Evolutionary conservation across 1,140 invertebrate species (phyloP).

Genomic region (Probaryconus sp.): DNA sequence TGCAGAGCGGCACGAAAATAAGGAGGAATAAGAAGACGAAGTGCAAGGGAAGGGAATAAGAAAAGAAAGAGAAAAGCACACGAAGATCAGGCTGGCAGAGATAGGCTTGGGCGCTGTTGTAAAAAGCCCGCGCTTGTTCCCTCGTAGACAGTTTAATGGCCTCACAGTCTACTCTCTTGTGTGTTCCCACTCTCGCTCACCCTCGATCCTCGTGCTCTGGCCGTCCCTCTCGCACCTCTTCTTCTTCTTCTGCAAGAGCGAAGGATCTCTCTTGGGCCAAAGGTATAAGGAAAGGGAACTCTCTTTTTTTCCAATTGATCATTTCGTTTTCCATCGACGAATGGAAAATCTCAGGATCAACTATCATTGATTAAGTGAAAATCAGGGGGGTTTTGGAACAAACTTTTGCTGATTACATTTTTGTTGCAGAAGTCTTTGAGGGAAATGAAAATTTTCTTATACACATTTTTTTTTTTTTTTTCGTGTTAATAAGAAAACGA

Average conservation of each 20-base stretch:
- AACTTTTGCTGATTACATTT: too few species aligned
- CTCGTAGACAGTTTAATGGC: constrained; percentile 75
- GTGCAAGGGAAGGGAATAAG: constrained; percentile 14
- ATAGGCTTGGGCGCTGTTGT: constrained; percentile 67
- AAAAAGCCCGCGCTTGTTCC: constrained; percentile 63
- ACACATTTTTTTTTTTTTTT: too few species aligned
- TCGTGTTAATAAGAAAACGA: too few species aligned
- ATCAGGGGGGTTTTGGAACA: too few species aligned
- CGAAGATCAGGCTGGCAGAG: constrained; percentile 61
- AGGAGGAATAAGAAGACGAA: constrained; percentile 27
- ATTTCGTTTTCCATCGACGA: constrained; percentile 20
- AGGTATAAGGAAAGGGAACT: constrained; percentile 70
- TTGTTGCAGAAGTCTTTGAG: too few species aligned
- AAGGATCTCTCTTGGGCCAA: constrained; percentile 56
- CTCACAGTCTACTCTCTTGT: constrained; percentile 56
- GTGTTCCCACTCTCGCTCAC: not conserved
- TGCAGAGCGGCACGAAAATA: constrained; percentile 19
- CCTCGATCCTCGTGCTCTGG: not conserved
- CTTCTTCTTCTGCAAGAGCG: too few species aligned
- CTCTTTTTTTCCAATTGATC: constrained; percentile 67
- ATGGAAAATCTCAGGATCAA: constrained; percentile 10
- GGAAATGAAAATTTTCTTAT: too few species aligned
- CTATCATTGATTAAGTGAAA: too few species aligned
- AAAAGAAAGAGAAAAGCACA: too few species aligned
- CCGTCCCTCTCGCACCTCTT: constrained; percentile 6